Percentiles rank a stretch among this genome's conserved stretches.
Evolutionary conservation across 2,888 invertebrate genomes (phyloP).

Genomic region (Caenorhabditis virilis): DNA sequence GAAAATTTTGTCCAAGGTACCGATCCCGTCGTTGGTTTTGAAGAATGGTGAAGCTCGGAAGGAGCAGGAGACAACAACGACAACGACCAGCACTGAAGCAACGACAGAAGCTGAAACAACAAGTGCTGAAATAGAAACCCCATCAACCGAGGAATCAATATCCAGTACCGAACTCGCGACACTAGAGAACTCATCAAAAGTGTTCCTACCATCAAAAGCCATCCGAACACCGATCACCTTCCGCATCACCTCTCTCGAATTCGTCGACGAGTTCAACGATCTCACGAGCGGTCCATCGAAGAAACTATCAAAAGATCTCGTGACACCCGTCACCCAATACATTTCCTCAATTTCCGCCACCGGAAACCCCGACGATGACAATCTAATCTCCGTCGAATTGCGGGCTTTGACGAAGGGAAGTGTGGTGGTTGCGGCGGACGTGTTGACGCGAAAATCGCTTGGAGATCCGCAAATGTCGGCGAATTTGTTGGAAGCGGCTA

Average conservation of each 20-base stretch:
- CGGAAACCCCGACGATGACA: slow-evolving; percentile 16
- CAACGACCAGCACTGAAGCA: neutral
- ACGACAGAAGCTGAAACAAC: slow-evolving; percentile 3
- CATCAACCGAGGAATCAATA: neutral
- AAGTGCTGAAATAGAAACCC: neutral
- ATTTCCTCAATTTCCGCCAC: slow-evolving; percentile 2
- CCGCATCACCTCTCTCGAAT: slow-evolving; percentile 28
- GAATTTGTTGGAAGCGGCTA: slow-evolving; percentile 25
- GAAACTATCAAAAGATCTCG: slow-evolving; percentile 17
- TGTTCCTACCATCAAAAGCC: slow-evolving; percentile 27
- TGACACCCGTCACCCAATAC: slow-evolving; percentile 13
- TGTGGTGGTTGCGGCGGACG: slow-evolving; percentile 23
- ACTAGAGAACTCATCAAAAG: slow-evolving; percentile 2
- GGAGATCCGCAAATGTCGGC: slow-evolving; percentile 25
- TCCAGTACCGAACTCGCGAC: neutral
- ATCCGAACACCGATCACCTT: slow-evolving; percentile 22
- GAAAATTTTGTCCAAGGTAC: slow-evolving; percentile 16
- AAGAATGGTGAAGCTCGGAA: neutral
- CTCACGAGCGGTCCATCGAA: slow-evolving; percentile 28
- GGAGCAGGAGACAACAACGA: slow-evolving; percentile 1
- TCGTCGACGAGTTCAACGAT: slow-evolving; percentile 23
- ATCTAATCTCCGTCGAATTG: slow-evolving; percentile 17
- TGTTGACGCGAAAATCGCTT: slow-evolving; percentile 23
- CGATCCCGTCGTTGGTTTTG: neutral
- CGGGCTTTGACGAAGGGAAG: slow-evolving; percentile 22